Conservation (phyloP, 2,113 vertebrate genomes). For the Salvelinus fontinalis region DNA sequence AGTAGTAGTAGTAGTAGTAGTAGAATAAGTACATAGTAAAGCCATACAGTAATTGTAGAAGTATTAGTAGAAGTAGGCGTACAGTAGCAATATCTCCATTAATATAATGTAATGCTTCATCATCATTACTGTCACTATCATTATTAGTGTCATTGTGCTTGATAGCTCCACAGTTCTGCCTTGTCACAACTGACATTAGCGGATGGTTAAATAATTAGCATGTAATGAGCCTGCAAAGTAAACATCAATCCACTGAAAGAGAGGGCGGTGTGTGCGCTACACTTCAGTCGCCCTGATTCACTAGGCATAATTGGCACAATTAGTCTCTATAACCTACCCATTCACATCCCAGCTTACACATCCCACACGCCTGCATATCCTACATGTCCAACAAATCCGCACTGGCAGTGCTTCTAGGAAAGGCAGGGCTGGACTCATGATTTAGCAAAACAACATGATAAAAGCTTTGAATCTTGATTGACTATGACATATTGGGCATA, state of each 20-base stretch:
- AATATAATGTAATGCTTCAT: not conserved
- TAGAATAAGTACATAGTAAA: too few relatives aligned
- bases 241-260: slow-evolving; percentile 9
- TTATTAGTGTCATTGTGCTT: slow-evolving; percentile 22
- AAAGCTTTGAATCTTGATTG: too few relatives aligned
- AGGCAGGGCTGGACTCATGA: too few relatives aligned
- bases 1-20: too few relatives aligned
- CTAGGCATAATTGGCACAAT: slow-evolving; percentile 16
- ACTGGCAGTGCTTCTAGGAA: too few relatives aligned
- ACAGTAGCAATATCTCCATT: too few relatives aligned
- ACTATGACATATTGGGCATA: too few relatives aligned
- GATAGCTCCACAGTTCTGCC: slow-evolving; percentile 17
- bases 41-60: too few relatives aligned
- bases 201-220: slow-evolving; percentile 18
- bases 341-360: not conserved
- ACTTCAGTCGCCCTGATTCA: not conserved
- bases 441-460: too few relatives aligned
- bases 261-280: not conserved
- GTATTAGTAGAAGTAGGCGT: too few relatives aligned
- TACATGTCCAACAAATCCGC: too few relatives aligned
- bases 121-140: not conserved
- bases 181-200: slow-evolving; percentile 25
- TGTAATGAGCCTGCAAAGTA: slow-evolving; percentile 26
- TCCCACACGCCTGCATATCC: too few relatives aligned
- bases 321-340: not conserved